Percentiles rank a stretch among this genome's conserved stretches.
Evolutionary conservation across 2,888 invertebrate species (phyloP).

Genomic region (Leptopilina drosophilae): DNA sequence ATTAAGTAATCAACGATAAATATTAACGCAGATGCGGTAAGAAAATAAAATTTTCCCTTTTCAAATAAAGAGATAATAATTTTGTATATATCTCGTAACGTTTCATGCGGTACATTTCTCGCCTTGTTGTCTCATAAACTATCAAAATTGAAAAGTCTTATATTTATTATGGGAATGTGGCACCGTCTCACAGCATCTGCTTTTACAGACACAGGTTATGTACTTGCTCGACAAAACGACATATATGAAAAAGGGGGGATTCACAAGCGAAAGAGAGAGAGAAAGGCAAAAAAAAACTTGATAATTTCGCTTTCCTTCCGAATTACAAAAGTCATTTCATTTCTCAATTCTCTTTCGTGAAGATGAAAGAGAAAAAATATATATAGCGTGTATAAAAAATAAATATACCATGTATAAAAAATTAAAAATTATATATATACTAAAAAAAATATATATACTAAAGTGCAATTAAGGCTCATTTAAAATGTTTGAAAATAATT

Average conservation of each 20-base stretch:
- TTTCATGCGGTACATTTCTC: background rate
- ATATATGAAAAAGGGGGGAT: conserved; percentile 29
- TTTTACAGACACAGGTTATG: conserved; percentile 58
- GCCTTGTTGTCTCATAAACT: conserved; percentile 24
- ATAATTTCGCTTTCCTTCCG: conserved; percentile 4
- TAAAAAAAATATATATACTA: background rate
- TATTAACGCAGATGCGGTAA: too few species aligned
- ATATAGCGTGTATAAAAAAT: too few species aligned
- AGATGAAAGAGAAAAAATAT: background rate
- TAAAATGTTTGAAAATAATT: too few species aligned
- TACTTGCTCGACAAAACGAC: conserved; percentile 46
- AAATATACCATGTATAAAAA: too few species aligned
- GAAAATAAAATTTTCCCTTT: too few species aligned
- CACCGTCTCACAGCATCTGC: conserved; percentile 66
- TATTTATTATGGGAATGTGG: conserved; percentile 51
- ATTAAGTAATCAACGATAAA: too few species aligned
- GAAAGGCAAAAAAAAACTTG: conserved; percentile 42
- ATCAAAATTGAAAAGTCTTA: conserved; percentile 28
- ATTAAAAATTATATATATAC: background rate
- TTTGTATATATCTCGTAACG: too few species aligned
- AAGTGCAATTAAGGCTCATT: too few species aligned
- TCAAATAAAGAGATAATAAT: too few species aligned
- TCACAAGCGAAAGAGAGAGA: conserved; percentile 27
- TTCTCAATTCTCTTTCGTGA: conserved; percentile 1
- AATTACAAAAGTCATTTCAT: background rate